phyloP scores from a whole-genome alignment of 2,113 vertebrate species.

The Toxostoma redivivum region DNA sequence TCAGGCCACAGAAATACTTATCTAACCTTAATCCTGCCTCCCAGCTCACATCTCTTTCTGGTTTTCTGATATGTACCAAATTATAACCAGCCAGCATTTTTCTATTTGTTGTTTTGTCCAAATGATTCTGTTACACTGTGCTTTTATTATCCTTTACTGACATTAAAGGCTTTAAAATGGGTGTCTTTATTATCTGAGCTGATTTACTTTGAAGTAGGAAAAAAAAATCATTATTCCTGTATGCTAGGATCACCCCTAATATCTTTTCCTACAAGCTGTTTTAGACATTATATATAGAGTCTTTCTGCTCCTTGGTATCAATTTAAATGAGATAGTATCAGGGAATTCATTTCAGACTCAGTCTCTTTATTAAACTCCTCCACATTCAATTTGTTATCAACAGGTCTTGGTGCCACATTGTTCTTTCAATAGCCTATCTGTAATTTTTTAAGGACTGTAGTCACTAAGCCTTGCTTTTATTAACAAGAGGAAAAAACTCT shows the following conservation, averaged over 20 bases:
- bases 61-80: neutral
- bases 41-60: neutral
- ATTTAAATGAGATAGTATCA: neutral
- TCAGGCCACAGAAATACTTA: neutral
- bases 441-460: neutral
- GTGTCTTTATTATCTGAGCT: neutral
- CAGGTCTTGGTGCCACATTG: neutral
- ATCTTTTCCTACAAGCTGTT: neutral
- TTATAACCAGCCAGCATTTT: neutral
- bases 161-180: neutral
- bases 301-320: neutral
- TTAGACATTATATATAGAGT: neutral
- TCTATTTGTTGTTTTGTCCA: neutral
- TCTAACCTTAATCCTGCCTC: neutral
- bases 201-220: neutral
- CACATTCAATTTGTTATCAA: neutral
- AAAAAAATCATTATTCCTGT: neutral
- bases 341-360: neutral
- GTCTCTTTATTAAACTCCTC: neutral
- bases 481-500: rapidly evolving
- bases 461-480: neutral
- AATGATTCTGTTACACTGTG: neutral
- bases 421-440: neutral
- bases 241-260: neutral
- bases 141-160: neutral